Evolutionary conservation across 64 coral and sea anemone genomes (phyloP).

Genomic region (Pocillopora verrucosa): DNA sequence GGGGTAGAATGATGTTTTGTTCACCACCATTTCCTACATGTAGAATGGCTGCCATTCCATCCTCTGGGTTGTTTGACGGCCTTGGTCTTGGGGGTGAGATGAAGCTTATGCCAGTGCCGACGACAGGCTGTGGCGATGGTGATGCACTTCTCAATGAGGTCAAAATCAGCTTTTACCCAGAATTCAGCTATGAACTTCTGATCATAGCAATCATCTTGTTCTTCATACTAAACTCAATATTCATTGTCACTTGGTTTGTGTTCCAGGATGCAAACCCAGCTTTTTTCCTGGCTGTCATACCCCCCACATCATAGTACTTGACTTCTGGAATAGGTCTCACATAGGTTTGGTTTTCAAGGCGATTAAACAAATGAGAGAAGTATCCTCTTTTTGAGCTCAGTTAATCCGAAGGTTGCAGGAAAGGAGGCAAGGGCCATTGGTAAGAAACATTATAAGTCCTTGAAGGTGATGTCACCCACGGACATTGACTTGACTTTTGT

Average conservation of each 20-base stretch:
- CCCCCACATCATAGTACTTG: no score
- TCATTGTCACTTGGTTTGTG: background rate
- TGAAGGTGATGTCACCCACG: no score
- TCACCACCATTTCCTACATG: no score
- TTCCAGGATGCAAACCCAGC: slow-evolving; percentile 15
- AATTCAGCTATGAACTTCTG: background rate
- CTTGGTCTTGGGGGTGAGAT: background rate
- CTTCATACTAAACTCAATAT: background rate
- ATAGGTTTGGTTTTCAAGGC: no score
- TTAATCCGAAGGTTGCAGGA: no score
- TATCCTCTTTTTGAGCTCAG: no score
- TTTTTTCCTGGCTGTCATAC: background rate
- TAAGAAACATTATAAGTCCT: no score
- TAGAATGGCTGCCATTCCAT: background rate
- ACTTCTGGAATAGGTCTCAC: no score
- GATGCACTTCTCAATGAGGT: slow-evolving; percentile 13
- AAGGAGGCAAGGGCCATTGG: no score
- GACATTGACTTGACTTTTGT: no score
- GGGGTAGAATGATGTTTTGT: background rate
- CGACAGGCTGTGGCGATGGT: slow-evolving; percentile 17
- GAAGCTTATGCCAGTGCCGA: background rate
- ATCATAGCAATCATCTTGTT: background rate
- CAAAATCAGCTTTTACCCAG: background rate
- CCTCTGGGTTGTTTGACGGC: slow-evolving; percentile 15
- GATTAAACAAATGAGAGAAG: no score